These are phyloP conservation scores for Eudyptes chrysolophus DNA, from an alignment of 2,113 vertebrate genomes.

Conservation along the genomic window DNA sequence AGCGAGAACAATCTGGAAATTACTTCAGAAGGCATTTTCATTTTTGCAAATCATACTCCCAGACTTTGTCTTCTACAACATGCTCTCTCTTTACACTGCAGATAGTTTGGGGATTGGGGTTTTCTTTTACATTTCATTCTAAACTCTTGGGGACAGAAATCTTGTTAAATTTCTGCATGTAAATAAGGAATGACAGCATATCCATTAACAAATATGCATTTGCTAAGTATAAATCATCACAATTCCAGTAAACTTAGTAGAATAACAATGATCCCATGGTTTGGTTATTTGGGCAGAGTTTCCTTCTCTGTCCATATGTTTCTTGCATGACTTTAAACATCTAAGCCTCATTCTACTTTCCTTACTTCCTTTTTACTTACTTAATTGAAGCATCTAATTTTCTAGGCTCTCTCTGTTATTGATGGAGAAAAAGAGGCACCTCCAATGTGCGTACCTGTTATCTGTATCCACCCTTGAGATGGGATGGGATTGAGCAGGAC, in stretches of 20 bases:
- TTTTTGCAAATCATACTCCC: not conserved
- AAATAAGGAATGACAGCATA: not conserved
- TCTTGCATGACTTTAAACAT: not conserved
- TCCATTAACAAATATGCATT: not conserved
- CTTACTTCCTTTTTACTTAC: not conserved
- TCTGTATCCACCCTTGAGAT: not conserved
- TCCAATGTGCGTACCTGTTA: not conserved
- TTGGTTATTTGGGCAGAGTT: not conserved
- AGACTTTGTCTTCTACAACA: not conserved
- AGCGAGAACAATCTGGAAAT: not conserved
- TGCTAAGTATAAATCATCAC: not conserved
- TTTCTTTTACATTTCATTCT: not conserved
- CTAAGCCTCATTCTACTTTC: not conserved
- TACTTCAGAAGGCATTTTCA: constrained; percentile 42
- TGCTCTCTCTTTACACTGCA: not conserved
- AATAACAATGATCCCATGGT: not conserved
- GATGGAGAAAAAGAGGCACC: not conserved
- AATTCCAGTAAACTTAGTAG: not conserved
- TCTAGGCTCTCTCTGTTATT: not conserved
- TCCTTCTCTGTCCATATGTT: not conserved
- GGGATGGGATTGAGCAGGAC: not conserved
- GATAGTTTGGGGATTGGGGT: not conserved
- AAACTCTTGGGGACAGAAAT: not conserved
- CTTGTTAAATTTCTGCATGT: not conserved
- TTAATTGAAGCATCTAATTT: not conserved